These are phyloP conservation scores for rabbit (Oryctolagus cuniculus) DNA, from an alignment of 2,113 vertebrate genomes.

Conservation along the genomic window mOryCun1.1 NC_091436.1:52596001-52596500, in stretches of 20 bases:
- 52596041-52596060: not conserved
- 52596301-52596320: not conserved
- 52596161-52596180: not conserved
- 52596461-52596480: not conserved
- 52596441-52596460: not conserved
- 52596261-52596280: not conserved
- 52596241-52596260: not conserved
- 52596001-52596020: slow-evolving; percentile 24
- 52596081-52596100: not conserved
- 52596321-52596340: not conserved
- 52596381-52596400: accelerated
- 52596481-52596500: not conserved
- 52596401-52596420: not conserved
- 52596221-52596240: not conserved
- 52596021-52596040: not conserved
- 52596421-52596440: not conserved
- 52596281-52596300: not conserved
- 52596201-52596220: not conserved
- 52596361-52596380: not conserved
- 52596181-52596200: not conserved
- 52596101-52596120: slow-evolving; percentile 9
- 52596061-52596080: slow-evolving; percentile 37
- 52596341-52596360: not conserved
- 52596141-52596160: not conserved
- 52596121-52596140: not conserved